Conservation (phyloP, 1,140 invertebrate species). For the Lepidurus couesii region DNA sequence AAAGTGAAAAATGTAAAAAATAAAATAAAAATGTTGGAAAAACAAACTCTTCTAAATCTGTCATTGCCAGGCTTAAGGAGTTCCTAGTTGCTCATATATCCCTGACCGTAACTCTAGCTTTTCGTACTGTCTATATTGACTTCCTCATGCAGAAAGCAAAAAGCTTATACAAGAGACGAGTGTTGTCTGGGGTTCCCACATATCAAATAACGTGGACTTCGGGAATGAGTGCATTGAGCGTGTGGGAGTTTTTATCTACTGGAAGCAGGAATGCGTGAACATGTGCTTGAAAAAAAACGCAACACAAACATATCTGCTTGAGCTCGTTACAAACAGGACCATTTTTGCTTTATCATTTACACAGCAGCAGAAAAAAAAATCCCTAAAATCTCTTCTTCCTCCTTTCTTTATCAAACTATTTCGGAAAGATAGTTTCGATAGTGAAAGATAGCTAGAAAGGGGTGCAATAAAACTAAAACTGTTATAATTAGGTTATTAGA, state of each 20-base stretch:
- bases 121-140: background rate
- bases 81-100: background rate
- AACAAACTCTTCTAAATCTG: background rate
- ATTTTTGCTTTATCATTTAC: background rate
- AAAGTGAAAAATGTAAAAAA: no score
- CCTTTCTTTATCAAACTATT: no score
- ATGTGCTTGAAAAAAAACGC: background rate
- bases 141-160: slow-evolving; percentile 2
- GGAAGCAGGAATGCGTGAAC: slow-evolving; percentile 7
- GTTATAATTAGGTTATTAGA: background rate
- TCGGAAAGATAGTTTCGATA: no score
- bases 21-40: background rate
- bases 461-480: background rate
- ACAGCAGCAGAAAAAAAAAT: no score
- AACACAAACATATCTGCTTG: background rate
- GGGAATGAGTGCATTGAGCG: background rate
- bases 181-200: background rate
- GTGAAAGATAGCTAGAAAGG: no score
- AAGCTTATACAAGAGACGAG: background rate
- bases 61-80: background rate
- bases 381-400: no score
- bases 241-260: slow-evolving; percentile 8
- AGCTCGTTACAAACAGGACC: background rate
- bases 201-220: background rate
- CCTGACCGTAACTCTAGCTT: background rate